These are phyloP conservation scores for Corbicula japonica DNA, from an alignment of 2,888 invertebrate species.

Conservation along the genomic window DNA sequence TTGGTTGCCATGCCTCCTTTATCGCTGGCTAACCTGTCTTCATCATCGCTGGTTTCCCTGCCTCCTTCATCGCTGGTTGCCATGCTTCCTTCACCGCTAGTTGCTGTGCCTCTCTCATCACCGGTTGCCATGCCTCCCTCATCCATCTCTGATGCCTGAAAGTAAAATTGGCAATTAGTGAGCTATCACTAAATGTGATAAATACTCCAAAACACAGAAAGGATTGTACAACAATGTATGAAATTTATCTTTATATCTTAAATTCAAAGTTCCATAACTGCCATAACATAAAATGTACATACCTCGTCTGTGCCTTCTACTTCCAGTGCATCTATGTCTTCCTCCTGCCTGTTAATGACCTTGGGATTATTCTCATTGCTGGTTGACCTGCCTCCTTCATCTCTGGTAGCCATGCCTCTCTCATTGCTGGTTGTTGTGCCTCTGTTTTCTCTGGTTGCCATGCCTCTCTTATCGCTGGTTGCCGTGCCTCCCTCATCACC, in stretches of 20 bases:
- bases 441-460: conserved; percentile 4
- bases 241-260: background rate
- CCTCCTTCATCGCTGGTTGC: conserved; percentile 11
- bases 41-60: conserved; percentile 3
- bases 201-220: conserved; percentile 1
- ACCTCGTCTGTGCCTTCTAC: conserved; percentile 20
- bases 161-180: conserved; percentile 4
- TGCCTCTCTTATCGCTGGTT: conserved; percentile 10
- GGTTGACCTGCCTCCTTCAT: conserved; percentile 5
- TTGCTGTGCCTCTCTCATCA: conserved; percentile 3
- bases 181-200: conserved; percentile 2
- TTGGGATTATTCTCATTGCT: conserved; percentile 21
- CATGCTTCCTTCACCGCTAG: conserved; percentile 1
- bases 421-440: conserved; percentile 2
- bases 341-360: background rate
- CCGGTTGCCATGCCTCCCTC: conserved; percentile 5
- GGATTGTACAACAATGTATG: background rate
- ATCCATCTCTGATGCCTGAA: no score
- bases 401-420: conserved; percentile 8
- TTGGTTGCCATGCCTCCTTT: conserved; percentile 1
- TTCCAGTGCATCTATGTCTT: conserved; percentile 16
- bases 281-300: conserved; percentile 18
- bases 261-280: conserved; percentile 5
- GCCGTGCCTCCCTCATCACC: conserved; percentile 14
- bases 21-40: background rate